Evolutionary conservation across 2,113 vertebrate genomes (phyloP), one percentile per base, ranked within the genome.

Genomic region (Synodontis membranacea): DNA sequence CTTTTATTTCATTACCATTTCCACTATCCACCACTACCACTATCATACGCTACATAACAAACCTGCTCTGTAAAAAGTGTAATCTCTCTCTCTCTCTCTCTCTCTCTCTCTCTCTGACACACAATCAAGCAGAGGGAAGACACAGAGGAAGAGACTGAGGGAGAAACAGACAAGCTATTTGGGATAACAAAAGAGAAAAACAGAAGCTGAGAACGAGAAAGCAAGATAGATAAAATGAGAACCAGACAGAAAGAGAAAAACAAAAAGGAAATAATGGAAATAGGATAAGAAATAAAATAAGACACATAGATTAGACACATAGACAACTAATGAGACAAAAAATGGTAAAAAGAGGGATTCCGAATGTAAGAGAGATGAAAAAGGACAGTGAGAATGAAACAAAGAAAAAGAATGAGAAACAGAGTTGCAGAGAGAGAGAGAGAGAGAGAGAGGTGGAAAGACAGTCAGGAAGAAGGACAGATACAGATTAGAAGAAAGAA

Each of bases 21-120:
- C 60, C 37, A 60, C 50, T 66, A 15, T 5, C 39, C 44, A 39
- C 60, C 37, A 60, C 50, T 66, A 15, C 12, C 39, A 66, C 12
- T n/a, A 7, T 42, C 28, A 19, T 34, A 23, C 15, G 60, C 42
- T 21, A 82, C 56, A 46, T 44, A 46, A 42, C 23, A 82, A 39
- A 64, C 58, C 34, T 21, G 2, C 46, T 52, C 28, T 50, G 31
- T 78, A 50, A 52, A 28, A 76, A 76, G 44, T 48, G 19, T 48
- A 76, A 76, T 37, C 23, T 1, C 23, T 70, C 42, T 86, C 46
- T 80, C 84, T 62, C 28, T 78, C 70, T 85, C 39, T 15, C 75
- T 85, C 21, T 74, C 70, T 44, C 39, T 44, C 34, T 44, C 46
- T 81, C 85, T 46, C 75, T 66, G 60, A 66, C 37, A 46, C n/a